Evolutionary conservation across 2,113 vertebrate genomes (phyloP), one percentile per base, ranked within the genome.

Genomic region (Pyxicephalus adspersus): DNA sequence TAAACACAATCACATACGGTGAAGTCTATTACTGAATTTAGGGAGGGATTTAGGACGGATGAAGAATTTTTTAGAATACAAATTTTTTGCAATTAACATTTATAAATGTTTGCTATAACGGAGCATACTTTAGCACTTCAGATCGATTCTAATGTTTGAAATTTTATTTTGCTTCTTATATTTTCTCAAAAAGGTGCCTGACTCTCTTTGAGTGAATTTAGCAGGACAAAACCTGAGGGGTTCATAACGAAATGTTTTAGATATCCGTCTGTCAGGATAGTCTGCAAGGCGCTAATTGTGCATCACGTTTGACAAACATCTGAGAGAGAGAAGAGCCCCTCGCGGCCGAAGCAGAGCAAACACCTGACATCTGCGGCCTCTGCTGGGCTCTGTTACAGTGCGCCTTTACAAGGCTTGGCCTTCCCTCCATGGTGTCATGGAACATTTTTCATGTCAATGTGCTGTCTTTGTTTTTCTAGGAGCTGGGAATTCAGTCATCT

Each of bases 381-480:
- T 15, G 6, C 50, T 54, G 31, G 28, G 57, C 23, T 25, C 20
- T 31, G 50, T 61, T 63, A 64, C 66, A 70, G 25, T 80, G 63
- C 28, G 22, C 34, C 66, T 80, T 71, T 70, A 68, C 65, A 80
- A 61, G 63, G 22, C 11, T 25, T 7, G 72, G 67, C 29, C 55
- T 31, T 70, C 7, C 17, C 34, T 80, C 25, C 22, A 9, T 72
- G 38, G 3, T 61, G 78, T 72, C 71, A 72, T 72, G 67, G 66
- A 72, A 72, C 78, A 80, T 80, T 80, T 66, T 67, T 78, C 63
- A 34, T 34, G 76, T 78, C 52, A 78, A 66, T 57, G 51, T 67
- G 45, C 77, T 29, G 26, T 20, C 68, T 72, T 54, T 80, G 25
- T 63, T 80, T 80, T 63, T 63, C 57, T 45, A 66, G 28, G 7